phyloP scores from a whole-genome alignment of 2,888 invertebrate species.

The Melieria crassipennis region DNA sequence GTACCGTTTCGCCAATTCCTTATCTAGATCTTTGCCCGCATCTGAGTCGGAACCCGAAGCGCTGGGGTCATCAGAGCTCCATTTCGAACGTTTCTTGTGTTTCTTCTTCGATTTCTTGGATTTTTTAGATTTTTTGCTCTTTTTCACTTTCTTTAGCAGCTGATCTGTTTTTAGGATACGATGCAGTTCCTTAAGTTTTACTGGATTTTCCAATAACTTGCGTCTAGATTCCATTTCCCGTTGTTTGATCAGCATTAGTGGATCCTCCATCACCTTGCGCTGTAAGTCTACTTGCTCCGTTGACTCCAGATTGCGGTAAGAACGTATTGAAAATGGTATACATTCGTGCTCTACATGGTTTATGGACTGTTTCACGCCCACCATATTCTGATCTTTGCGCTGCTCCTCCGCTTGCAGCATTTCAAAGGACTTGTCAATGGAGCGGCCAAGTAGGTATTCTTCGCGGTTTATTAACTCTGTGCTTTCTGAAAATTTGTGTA shows the following conservation, averaged over 20 bases:
- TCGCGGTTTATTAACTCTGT: constrained; percentile 73
- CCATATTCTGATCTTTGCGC: constrained; percentile 49
- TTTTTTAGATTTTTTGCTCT: constrained; percentile 47
- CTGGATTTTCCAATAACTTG: constrained; percentile 88
- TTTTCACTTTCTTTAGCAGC: constrained; percentile 52
- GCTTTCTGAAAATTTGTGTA: constrained; percentile 46
- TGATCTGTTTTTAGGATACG: constrained; percentile 76
- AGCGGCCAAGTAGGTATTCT: constrained; percentile 86
- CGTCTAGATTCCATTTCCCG: constrained; percentile 88
- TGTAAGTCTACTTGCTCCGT: constrained; percentile 84
- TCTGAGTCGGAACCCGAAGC: constrained; percentile 34
- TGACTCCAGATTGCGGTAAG: constrained; percentile 65
- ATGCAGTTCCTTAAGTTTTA: constrained; percentile 87
- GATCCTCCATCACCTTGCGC: constrained; percentile 93
- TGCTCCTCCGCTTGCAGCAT: constrained; percentile 70
- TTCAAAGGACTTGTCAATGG: constrained; percentile 79
- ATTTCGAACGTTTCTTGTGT: constrained; percentile 53
- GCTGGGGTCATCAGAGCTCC: constrained; percentile 51
- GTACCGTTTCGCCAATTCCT: constrained; percentile 76
- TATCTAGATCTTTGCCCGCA: constrained; percentile 70
- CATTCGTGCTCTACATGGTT: constrained; percentile 79
- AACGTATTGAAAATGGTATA: constrained; percentile 78
- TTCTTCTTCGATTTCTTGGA: constrained; percentile 51
- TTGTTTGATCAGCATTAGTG: constrained; percentile 87
- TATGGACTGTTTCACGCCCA: constrained; percentile 67